phyloP scores from a whole-genome alignment of 2,113 vertebrate genomes.

The Tapirus terrestris region DNA sequence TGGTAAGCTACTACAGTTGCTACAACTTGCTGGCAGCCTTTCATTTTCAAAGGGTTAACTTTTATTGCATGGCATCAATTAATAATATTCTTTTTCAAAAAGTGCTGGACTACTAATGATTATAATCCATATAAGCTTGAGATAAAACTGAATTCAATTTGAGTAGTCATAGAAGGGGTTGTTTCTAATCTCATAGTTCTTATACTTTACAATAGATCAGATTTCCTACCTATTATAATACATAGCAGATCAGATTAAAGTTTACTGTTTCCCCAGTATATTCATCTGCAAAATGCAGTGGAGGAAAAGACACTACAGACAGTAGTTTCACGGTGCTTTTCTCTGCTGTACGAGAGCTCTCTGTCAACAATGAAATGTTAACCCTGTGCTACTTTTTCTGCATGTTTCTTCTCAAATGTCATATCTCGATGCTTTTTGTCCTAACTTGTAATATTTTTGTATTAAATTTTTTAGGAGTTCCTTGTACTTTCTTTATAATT shows the following conservation, averaged over 20 bases:
- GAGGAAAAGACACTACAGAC: constrained; percentile 65
- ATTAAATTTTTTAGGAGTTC: constrained; percentile 81
- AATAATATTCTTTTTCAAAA: constrained; percentile 50
- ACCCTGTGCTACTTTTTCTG: constrained; percentile 66
- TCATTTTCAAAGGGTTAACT: constrained; percentile 73
- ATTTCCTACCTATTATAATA: constrained; percentile 52
- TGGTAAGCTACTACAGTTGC: constrained; percentile 32
- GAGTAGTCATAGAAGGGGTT: constrained; percentile 1
- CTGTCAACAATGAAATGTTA: constrained; percentile 78
- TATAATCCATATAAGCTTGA: constrained; percentile 31
- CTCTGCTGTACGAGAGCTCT: constrained; percentile 66
- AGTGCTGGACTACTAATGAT: constrained; percentile 41
- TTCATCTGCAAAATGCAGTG: constrained; percentile 57
- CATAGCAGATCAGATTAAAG: constrained; percentile 46
- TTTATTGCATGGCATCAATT: constrained; percentile 71
- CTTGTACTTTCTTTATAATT: constrained; percentile 81
- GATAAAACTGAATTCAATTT: constrained; percentile 40
- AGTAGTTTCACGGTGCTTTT: constrained; percentile 65
- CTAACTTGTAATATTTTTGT: constrained; percentile 83
- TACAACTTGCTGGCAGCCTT: constrained; percentile 28
- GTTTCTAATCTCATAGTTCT: constrained; percentile 64
- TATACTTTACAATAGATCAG: constrained; percentile 13
- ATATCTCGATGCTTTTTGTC: constrained; percentile 75
- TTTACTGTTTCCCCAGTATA: constrained; percentile 49
- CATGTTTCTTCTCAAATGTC: constrained; percentile 75